phyloP scores from a whole-genome alignment of 1,140 invertebrate species.

The Drosophila malerkotliana region DNA sequence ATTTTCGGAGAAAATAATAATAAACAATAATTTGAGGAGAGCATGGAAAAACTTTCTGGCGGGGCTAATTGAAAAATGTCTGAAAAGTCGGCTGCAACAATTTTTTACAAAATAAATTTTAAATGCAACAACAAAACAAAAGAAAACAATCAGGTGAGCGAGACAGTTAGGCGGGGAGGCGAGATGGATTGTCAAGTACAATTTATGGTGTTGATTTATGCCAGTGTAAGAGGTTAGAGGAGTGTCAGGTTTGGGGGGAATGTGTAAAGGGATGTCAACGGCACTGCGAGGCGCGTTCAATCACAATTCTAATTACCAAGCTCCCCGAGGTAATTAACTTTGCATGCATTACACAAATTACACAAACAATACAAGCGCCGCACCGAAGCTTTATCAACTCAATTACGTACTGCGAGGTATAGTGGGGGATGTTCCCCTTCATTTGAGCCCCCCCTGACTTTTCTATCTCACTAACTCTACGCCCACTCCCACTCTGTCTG shows the following conservation, averaged over 20 bases:
- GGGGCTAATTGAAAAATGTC: slow-evolving; percentile 67
- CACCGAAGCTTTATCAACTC: slow-evolving; percentile 74
- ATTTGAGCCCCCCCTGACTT: slow-evolving; percentile 6
- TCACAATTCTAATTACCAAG: slow-evolving; percentile 80
- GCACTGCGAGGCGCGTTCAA: slow-evolving; percentile 60
- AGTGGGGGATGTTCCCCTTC: slow-evolving; percentile 5
- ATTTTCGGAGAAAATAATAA: slow-evolving; percentile 20
- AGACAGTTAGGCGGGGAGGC: slow-evolving; percentile 15
- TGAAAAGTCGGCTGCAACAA: slow-evolving; percentile 49
- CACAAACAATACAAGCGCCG: slow-evolving; percentile 52
- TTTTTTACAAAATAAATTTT: slow-evolving; percentile 25
- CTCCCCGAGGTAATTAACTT: slow-evolving; percentile 79
- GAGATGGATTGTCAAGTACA: slow-evolving; percentile 22
- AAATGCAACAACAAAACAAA: slow-evolving; percentile 17
- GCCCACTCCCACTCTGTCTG: not conserved
- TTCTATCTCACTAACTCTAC: slow-evolving; percentile 4
- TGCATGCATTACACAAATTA: slow-evolving; percentile 79
- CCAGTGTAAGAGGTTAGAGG: not conserved
- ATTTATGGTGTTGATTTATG: slow-evolving; percentile 52
- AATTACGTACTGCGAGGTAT: slow-evolving; percentile 48
- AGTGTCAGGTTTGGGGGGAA: not conserved
- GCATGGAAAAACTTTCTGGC: slow-evolving; percentile 35
- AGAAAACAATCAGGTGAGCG: slow-evolving; percentile 22
- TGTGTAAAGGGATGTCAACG: slow-evolving; percentile 29
- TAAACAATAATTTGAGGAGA: slow-evolving; percentile 25